Percentiles rank a stretch among this genome's conserved stretches.
These are phyloP conservation scores for Damaliscus lunatus DNA, from an alignment of 2,113 vertebrate genomes.

Conservation along the genomic window DNA sequence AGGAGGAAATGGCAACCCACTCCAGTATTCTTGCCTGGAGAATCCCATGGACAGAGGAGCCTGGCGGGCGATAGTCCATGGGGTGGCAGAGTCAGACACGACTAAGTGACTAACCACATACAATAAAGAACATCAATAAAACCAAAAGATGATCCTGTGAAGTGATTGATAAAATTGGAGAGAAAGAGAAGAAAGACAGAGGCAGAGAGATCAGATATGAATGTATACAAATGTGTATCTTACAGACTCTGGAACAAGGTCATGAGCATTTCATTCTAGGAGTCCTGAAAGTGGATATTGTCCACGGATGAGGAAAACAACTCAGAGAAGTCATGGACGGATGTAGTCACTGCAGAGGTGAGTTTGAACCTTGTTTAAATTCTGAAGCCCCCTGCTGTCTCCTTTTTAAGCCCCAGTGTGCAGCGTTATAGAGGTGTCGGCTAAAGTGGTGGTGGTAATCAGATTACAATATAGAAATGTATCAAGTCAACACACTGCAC, in stretches of 20 bases:
- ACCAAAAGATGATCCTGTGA: background rate
- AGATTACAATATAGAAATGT: background rate
- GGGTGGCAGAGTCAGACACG: background rate
- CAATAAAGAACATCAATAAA: background rate
- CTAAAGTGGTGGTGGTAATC: background rate
- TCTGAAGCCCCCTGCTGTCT: background rate
- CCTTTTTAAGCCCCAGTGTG: background rate
- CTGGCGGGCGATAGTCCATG: background rate
- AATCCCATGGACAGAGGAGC: background rate
- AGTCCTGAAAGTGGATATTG: accelerated
- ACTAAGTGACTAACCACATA: background rate
- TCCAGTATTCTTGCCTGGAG: background rate
- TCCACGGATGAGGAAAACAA: background rate
- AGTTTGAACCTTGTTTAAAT: accelerated
- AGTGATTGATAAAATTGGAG: background rate
- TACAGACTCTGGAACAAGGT: too few species aligned
- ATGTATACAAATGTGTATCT: accelerated
- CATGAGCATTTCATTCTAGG: too few species aligned
- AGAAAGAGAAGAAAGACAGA: background rate
- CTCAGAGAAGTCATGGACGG: background rate
- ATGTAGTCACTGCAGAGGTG: background rate
- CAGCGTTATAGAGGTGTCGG: background rate
- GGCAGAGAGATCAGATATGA: background rate
- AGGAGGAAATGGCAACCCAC: background rate
- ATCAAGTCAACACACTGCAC: background rate